A percentile compares a stretch with the other conserved stretches of the same genome.
Conservation (phyloP, 2,888 invertebrate genomes). For the Tridacna gigas region DNA sequence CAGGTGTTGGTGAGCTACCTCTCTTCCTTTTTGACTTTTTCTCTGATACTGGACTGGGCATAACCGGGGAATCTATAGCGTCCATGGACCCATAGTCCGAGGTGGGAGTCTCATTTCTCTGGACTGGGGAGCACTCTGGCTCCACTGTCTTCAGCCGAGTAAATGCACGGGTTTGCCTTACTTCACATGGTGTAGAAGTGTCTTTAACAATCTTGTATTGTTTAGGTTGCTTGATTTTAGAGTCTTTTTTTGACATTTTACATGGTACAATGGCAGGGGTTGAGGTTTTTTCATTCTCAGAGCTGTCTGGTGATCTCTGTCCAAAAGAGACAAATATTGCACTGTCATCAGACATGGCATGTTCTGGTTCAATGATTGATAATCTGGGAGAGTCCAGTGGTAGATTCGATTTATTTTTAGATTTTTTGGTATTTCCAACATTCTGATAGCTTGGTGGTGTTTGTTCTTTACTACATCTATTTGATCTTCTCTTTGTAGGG, state of each 20-base stretch:
- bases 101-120: slow-evolving; percentile 47
- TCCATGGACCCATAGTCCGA: slow-evolving; percentile 59
- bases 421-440: not conserved
- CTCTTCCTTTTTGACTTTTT: slow-evolving; percentile 1
- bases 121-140: slow-evolving; percentile 48
- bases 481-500: not conserved
- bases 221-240: not conserved
- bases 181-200: slow-evolving; percentile 53
- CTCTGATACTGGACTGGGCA: slow-evolving; percentile 19
- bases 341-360: not conserved
- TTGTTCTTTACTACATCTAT: not conserved
- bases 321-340: slow-evolving; percentile 20
- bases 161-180: slow-evolving; percentile 30
- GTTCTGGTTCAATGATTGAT: not conserved
- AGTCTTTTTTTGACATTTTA: not conserved
- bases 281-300: slow-evolving; percentile 7
- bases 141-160: slow-evolving; percentile 37
- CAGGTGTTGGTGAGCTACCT: slow-evolving; percentile 3
- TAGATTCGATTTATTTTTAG: not conserved
- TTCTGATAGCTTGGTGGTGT: not conserved
- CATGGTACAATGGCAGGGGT: slow-evolving; percentile 6
- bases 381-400: not conserved
- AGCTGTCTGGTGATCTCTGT: not conserved
- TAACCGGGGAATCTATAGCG: slow-evolving; percentile 14
- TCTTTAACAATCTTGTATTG: slow-evolving; percentile 8